These are phyloP conservation scores for Philotrypesis tridentata DNA, from an alignment of 1,140 invertebrate species.

Conservation along the genomic window DNA sequence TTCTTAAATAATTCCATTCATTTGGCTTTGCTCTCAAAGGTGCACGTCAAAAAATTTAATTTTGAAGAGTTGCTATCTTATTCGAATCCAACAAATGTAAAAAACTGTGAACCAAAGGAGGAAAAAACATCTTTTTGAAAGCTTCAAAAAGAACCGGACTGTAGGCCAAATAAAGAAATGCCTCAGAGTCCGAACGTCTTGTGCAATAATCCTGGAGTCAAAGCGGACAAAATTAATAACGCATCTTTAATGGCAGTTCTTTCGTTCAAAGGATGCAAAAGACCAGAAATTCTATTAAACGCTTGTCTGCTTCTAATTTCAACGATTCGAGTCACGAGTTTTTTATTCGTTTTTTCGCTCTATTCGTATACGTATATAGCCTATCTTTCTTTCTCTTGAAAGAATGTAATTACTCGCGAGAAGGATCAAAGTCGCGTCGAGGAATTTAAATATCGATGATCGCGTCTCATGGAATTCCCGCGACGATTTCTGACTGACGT, in stretches of 20 bases:
- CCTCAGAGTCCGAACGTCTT: slow-evolving; percentile 5
- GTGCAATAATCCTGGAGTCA: neutral
- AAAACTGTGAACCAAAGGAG: neutral
- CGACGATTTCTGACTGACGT: neutral
- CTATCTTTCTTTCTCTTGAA: neutral
- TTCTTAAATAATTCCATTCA: neutral
- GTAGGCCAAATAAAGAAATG: slow-evolving; percentile 21
- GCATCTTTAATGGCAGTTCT: slow-evolving; percentile 12
- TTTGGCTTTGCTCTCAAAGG: too few relatives aligned
- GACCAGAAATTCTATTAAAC: slow-evolving; percentile 7
- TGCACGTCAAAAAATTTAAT: neutral
- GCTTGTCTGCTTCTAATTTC: neutral
- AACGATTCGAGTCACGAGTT: slow-evolving; percentile 10
- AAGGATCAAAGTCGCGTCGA: slow-evolving; percentile 23
- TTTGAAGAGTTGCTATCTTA: neutral
- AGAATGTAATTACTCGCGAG: slow-evolving; percentile 33
- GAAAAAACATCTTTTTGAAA: neutral
- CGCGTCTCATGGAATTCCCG: neutral
- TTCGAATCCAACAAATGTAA: neutral
- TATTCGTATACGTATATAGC: neutral
- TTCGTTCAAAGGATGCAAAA: slow-evolving; percentile 9
- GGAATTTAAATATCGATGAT: slow-evolving; percentile 31
- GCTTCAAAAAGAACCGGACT: neutral
- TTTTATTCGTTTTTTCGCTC: neutral
- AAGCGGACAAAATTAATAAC: slow-evolving; percentile 9